Conservation (phyloP, 2,113 vertebrate genomes). For the Calyptommatus sinebrachiatus region DNA sequence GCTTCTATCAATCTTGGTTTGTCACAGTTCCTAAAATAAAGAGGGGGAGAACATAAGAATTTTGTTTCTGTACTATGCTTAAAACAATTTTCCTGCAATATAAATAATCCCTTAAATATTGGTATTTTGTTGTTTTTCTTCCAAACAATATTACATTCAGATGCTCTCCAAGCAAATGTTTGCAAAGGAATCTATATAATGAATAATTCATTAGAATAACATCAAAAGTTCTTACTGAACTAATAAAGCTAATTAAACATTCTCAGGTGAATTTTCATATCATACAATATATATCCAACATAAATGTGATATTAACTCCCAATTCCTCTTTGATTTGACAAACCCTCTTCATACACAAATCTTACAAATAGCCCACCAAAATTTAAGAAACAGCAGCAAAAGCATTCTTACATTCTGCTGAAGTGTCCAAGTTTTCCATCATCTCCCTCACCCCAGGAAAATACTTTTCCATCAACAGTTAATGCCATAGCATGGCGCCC, state of each 20-base stretch:
- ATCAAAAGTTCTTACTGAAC: neutral
- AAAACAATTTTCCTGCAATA: neutral
- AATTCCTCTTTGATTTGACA: neutral
- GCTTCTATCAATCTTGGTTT: constrained; percentile 95
- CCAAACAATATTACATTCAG: no score
- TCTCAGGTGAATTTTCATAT: no score
- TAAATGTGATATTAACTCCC: neutral
- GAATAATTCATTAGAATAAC: neutral
- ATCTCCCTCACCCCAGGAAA: constrained; percentile 98
- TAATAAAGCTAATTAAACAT: neutral
- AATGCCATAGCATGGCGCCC: constrained; percentile 96
- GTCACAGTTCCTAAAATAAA: constrained; percentile 89
- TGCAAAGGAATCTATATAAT: neutral
- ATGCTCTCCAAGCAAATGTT: no score
- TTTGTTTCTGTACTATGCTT: neutral
- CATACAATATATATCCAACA: neutral
- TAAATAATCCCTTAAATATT: neutral
- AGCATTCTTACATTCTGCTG: constrained; percentile 88
- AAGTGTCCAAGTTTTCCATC: constrained; percentile 98
- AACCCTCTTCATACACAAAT: neutral
- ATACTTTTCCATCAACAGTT: constrained; percentile 97
- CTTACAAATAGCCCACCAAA: neutral
- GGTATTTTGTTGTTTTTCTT: no score
- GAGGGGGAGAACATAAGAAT: neutral
- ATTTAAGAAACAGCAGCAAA: constrained; percentile 4